phyloP scores from a whole-genome alignment of 2,113 vertebrate genomes.

The Stigmatopora argus region DNA sequence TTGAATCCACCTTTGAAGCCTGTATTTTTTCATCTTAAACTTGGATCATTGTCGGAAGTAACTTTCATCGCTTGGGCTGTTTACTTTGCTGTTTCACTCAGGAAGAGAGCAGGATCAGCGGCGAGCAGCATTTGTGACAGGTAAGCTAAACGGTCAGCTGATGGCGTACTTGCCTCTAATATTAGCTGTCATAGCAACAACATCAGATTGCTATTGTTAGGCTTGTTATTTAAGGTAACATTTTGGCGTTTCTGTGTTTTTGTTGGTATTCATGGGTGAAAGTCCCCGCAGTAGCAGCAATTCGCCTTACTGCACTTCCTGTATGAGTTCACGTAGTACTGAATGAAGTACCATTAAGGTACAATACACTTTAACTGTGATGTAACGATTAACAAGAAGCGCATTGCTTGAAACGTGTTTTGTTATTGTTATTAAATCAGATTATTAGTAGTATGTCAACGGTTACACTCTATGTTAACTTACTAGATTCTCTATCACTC shows the following conservation, averaged over 20 bases:
- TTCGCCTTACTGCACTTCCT: not conserved
- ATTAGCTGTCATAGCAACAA: conserved; percentile 20
- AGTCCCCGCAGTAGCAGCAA: not conserved
- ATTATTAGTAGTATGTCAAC: too few species aligned
- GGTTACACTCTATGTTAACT: too few species aligned
- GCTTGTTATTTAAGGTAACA: not conserved
- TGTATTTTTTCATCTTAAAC: not conserved
- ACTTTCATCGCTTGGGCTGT: not conserved
- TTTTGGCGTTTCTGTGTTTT: not conserved
- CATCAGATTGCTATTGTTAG: not conserved
- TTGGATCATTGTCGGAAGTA: not conserved
- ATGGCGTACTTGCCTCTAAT: conserved; percentile 29
- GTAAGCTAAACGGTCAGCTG: conserved; percentile 59
- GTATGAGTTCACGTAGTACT: not conserved
- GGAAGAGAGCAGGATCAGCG: conserved; percentile 13
- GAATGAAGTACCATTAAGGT: not conserved
- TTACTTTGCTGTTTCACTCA: not conserved
- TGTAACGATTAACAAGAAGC: not conserved
- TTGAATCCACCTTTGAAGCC: conserved; percentile 2
- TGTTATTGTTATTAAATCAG: too few species aligned
- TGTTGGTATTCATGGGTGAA: not conserved
- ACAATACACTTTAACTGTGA: not conserved
- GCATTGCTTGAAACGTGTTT: not conserved
- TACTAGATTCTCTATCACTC: too few species aligned
- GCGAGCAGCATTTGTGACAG: conserved; percentile 54